Percentiles rank a stretch among this genome's conserved stretches.
Conservation (phyloP, 2,113 vertebrate genomes). For the Cephalopterus ornatus region DNA sequence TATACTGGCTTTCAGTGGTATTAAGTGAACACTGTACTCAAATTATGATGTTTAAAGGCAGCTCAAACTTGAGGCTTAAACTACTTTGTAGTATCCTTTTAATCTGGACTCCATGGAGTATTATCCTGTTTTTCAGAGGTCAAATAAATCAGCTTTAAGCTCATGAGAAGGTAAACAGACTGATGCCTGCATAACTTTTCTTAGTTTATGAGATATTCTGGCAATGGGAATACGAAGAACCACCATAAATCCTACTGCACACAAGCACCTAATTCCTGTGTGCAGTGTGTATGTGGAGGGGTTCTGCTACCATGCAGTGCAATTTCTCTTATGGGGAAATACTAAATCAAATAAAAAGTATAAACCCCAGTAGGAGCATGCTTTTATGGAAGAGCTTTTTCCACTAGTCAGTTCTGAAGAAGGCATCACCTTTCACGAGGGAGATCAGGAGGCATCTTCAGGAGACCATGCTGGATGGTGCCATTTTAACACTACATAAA, state of each 20-base stretch:
- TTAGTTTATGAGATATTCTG: constrained; percentile 75
- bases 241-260: constrained; percentile 62
- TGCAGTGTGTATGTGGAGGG: background rate
- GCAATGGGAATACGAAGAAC: constrained; percentile 49
- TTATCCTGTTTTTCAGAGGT: constrained; percentile 68
- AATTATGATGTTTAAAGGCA: constrained; percentile 31
- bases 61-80: background rate
- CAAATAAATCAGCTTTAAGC: constrained; percentile 74
- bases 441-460: background rate
- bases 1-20: background rate
- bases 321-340: constrained; percentile 55
- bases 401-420: background rate
- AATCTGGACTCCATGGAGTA: constrained; percentile 8
- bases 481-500: background rate
- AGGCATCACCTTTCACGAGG: background rate
- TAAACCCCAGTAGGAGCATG: background rate
- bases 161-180: constrained; percentile 71
- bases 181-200: constrained; percentile 53
- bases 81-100: constrained; percentile 15
- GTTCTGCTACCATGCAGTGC: background rate
- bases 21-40: background rate
- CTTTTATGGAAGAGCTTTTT: background rate
- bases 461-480: background rate
- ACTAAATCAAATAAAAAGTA: constrained; percentile 39
- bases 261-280: constrained; percentile 30